Conservation (phyloP, 2,113 vertebrate genomes). For the Uria aalge region DNA sequence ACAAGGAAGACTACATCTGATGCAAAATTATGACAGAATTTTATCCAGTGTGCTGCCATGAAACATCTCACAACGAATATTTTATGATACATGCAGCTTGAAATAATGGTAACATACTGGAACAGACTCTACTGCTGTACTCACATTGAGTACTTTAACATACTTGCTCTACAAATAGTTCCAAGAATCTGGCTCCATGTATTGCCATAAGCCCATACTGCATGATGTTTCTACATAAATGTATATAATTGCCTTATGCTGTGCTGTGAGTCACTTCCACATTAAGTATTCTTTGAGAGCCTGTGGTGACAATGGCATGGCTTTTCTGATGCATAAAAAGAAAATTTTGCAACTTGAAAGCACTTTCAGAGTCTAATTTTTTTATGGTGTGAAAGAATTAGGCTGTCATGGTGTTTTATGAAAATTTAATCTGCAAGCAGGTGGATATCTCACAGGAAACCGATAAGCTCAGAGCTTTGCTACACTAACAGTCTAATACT, state of each 20-base stretch:
- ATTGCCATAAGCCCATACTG: slow-evolving; percentile 21
- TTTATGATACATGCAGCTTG: neutral
- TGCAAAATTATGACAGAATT: neutral
- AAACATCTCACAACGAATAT: neutral
- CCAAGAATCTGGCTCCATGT: slow-evolving; percentile 30
- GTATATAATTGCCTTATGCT: slow-evolving; percentile 43
- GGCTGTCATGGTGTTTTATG: neutral
- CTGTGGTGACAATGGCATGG: slow-evolving; percentile 5
- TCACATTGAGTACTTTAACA: slow-evolving; percentile 4
- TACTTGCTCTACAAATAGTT: slow-evolving; percentile 45
- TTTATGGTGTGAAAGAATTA: slow-evolving; percentile 17
- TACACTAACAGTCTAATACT: neutral
- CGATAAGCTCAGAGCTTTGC: neutral
- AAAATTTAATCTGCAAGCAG: slow-evolving; percentile 16
- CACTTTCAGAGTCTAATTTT: neutral
- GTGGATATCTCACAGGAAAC: slow-evolving; percentile 8
- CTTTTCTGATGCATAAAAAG: neutral
- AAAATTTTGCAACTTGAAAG: slow-evolving; percentile 9
- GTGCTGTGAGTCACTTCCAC: slow-evolving; percentile 45
- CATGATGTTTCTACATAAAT: slow-evolving; percentile 28
- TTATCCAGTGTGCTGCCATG: neutral
- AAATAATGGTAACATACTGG: slow-evolving; percentile 1
- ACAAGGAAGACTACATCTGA: neutral
- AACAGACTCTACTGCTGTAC: slow-evolving; percentile 23
- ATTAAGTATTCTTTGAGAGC: slow-evolving; percentile 32